A percentile compares a stretch with the other conserved stretches of the same genome.
Evolutionary conservation across 2,797 vertebrate genomes (phyloP).

Genomic region (Manis javanica): DNA sequence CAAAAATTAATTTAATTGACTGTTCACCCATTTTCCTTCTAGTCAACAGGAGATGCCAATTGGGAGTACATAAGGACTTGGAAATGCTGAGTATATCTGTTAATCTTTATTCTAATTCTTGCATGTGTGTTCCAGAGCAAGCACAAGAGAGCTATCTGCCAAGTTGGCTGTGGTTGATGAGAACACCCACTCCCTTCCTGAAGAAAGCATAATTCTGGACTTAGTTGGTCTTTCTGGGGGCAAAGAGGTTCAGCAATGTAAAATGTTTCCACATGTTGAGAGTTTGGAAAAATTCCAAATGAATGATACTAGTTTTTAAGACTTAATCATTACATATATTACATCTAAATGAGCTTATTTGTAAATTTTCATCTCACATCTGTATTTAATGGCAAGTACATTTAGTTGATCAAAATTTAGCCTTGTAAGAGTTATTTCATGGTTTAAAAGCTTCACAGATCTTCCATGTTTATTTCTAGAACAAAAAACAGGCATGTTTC

Average conservation of each 20-base stretch:
- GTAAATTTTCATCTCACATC: neutral
- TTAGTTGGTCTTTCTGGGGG: neutral
- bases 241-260: neutral
- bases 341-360: constrained; percentile 1
- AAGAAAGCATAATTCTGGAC: neutral
- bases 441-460: neutral
- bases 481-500: constrained; percentile 13
- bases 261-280: neutral
- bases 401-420: neutral
- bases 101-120: constrained; percentile 21
- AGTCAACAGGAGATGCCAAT: constrained; percentile 10
- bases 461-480: constrained; percentile 13
- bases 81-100: neutral
- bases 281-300: constrained; percentile 22
- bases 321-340: neutral
- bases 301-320: neutral
- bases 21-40: neutral
- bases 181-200: neutral
- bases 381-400: neutral
- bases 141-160: neutral
- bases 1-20: constrained; percentile 14
- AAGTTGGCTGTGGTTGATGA: neutral
- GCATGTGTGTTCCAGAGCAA: neutral
- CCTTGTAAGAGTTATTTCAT: neutral
- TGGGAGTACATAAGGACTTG: neutral